Evolutionary conservation across 2,797 vertebrate species (phyloP), one percentile per base, ranked within the genome.

Genomic region (Cryptoblepharus egeriae): DNA sequence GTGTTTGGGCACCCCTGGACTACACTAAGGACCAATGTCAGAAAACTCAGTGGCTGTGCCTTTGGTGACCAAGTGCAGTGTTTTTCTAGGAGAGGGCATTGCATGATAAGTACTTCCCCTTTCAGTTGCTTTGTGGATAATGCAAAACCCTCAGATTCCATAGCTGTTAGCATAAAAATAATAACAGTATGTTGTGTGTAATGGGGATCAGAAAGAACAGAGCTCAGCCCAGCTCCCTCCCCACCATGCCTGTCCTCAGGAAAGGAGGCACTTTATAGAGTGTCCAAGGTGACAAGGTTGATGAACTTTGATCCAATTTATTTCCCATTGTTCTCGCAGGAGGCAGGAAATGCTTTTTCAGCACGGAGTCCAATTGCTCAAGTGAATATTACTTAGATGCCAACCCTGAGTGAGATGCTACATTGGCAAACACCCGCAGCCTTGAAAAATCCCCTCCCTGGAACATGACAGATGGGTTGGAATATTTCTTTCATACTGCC

Each of bases 321-420:
- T 82, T 57, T 10, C 87, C 84, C 81, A 74, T 83, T 92, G 83
- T 87, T 77, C 82, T 0, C 10, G 2, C 69, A 7, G 32, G 70
- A n/a, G 49, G 83, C 73, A 82, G 86, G 10, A 15, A 79, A 90
- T 79, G 87, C 77, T 85, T 85, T 90, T 85, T 86, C 79, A 89
- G 81, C 73, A 26, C 0, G 0, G 72, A 60, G 24, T 20, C 68
- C 0, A 0, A 85, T 80, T 64, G 82, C 79, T 83, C 12, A n/a
- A 78, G 87, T 82, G 83, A 84, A 72, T 89, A 12, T 79, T n/a
- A 74, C 13, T 45, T 73, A 64, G 79, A 70, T 45, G 81, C 39
- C 49, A 65, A 75, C 35, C 80, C 83, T 1, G 2, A 90, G 52
- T 42, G 16, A 63, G 74, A 58, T 67, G 61, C 70, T 79, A 74